These are phyloP conservation scores for Spinus pinus DNA, from an alignment of 2,797 vertebrate genomes.

Conservation along the genomic window DNA sequence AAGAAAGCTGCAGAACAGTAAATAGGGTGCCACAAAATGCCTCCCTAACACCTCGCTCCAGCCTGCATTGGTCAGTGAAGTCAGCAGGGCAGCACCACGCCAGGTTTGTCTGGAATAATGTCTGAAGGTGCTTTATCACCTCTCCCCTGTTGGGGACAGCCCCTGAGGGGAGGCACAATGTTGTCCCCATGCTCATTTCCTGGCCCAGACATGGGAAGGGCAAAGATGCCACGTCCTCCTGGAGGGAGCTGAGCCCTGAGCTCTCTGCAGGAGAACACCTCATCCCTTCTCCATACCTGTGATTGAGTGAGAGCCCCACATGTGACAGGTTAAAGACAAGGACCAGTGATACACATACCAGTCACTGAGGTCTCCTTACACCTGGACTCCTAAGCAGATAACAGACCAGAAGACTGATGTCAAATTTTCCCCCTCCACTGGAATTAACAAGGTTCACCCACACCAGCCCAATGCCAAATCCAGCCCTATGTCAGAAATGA, in stretches of 20 bases:
- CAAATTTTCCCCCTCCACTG: neutral
- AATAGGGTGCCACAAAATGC: neutral
- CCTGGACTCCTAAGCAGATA: neutral
- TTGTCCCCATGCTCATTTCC: neutral
- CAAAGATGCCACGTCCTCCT: fast-evolving
- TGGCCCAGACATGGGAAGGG: fast-evolving
- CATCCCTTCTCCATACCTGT: neutral
- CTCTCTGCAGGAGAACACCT: neutral
- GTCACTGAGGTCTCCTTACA: neutral
- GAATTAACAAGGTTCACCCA: neutral
- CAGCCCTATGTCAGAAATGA: neutral
- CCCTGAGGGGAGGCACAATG: neutral
- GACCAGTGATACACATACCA: neutral
- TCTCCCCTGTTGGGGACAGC: neutral
- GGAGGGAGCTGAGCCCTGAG: neutral
- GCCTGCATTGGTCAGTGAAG: neutral
- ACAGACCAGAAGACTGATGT: neutral
- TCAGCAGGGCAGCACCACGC: neutral
- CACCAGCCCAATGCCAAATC: neutral
- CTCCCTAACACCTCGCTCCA: neutral
- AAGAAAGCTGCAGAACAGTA: neutral
- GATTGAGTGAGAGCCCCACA: neutral
- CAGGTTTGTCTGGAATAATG: neutral
- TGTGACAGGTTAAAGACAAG: neutral
- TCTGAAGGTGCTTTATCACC: neutral